Evolutionary conservation across 2,113 vertebrate species (phyloP).

Genomic region (Panthera leo): DNA sequence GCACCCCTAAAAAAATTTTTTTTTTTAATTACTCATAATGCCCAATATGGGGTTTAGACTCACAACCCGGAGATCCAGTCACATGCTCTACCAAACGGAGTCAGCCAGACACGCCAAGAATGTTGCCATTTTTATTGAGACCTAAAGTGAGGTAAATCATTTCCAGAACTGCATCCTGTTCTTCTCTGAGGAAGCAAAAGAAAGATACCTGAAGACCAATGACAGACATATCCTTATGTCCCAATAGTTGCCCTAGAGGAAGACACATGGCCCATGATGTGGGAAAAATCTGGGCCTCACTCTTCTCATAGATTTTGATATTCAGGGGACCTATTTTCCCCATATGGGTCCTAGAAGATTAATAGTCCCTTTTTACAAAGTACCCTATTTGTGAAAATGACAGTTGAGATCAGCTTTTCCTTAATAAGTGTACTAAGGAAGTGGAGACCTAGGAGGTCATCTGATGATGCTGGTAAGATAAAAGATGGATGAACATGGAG

Average conservation of each 20-base stretch:
- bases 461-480: neutral
- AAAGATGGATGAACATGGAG: neutral
- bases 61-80: too few relatives aligned
- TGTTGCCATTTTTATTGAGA: neutral
- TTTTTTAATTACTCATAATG: too few relatives aligned
- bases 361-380: neutral
- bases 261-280: neutral
- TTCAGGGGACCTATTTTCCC: neutral
- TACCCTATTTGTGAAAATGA: neutral
- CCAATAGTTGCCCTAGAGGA: neutral
- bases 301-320: conserved; percentile 10
- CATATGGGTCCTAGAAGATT: neutral
- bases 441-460: too few relatives aligned
- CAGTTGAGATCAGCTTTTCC: neutral
- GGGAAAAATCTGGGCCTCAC: neutral
- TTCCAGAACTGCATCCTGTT: neutral
- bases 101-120: neutral
- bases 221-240: neutral
- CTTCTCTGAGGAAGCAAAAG: neutral
- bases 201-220: neutral
- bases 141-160: neutral
- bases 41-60: too few relatives aligned
- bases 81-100: neutral
- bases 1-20: neutral
- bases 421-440: neutral